These are phyloP conservation scores for Chloropsis hardwickii DNA, from an alignment of 2,113 vertebrate species.

Conservation along the genomic window DNA sequence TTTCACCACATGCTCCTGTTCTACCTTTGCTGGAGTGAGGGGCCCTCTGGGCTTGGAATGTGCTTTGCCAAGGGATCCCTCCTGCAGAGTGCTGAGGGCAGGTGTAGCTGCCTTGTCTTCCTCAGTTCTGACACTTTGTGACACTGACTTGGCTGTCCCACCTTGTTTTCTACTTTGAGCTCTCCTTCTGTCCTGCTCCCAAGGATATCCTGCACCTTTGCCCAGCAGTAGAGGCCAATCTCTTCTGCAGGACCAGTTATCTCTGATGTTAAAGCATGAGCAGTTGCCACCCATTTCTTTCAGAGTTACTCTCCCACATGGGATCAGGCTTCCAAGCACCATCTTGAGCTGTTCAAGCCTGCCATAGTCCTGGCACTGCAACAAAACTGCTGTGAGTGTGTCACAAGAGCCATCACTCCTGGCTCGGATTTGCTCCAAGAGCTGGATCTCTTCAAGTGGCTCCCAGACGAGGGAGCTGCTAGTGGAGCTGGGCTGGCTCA, in stretches of 20 bases:
- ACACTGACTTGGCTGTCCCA: not conserved
- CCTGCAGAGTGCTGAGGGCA: not conserved
- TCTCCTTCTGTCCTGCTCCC: not conserved
- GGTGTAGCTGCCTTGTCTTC: not conserved
- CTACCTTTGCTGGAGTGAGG: rapidly evolving
- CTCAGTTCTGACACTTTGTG: not conserved
- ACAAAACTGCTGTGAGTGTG: not conserved
- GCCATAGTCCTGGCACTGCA: too few species aligned
- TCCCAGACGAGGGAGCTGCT: not conserved
- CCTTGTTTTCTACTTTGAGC: rapidly evolving
- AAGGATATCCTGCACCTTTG: not conserved
- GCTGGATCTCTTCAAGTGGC: not conserved
- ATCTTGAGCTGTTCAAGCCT: not conserved
- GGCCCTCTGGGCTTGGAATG: not conserved
- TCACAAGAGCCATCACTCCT: not conserved
- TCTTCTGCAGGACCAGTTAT: not conserved
- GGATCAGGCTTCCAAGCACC: not conserved
- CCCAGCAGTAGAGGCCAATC: not conserved
- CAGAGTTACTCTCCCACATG: not conserved
- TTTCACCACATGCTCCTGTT: not conserved
- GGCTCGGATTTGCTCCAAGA: not conserved
- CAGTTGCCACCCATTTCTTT: not conserved
- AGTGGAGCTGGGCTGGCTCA: not conserved
- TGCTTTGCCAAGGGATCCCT: not conserved
- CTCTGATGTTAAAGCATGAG: not conserved